Evolutionary conservation across 2,888 invertebrate species (phyloP), one percentile per base, ranked within the genome.

Genomic region (Melikaiella ostensackeni): DNA sequence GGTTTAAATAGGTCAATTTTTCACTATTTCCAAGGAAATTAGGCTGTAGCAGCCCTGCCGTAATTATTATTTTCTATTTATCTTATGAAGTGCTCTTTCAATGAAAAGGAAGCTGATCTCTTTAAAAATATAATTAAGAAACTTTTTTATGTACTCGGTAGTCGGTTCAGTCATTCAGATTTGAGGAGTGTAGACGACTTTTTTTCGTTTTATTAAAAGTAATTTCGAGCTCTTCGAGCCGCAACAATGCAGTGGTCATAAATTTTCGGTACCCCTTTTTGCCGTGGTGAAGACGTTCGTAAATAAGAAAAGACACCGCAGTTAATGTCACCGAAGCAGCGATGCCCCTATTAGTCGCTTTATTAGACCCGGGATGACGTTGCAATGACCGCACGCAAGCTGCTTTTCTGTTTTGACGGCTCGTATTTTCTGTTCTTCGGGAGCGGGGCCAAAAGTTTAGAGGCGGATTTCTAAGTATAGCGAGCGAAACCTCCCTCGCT

Each of bases 401-500:
- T 76, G 77, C 76, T 77, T 77, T 79, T 77, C 78, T 77, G 75
- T 80, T 80, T 80, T 80, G 59, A 70, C 66, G 75, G 75, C 79
- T 80, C 78, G 76, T 79, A 82, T 79, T 80, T 79, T 80, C 77
- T 73, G 75, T 62, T 74, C 75, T 78, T 83, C 79, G 87, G 87
- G 86, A 88, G 84, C 83, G 61, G 78, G 85, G 87, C 88, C 87
- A 86, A 88, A 83, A 86, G 85, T 87, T 88, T 87, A 83, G 85
- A 84, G 83, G 78, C 75, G 82, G 73, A 79, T 82, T 83, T 87
- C 89, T 88, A 89, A 89, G 88, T 89, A 89, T 89, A 88, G 87
- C 83, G 76, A 80, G 76, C 66, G 70, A 74, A 75, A 79, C 50
- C 57, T 75, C 79, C 75, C 76, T 77, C 80, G 50, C 77, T 76